Base-by-base conservation (phyloP, 2,888 invertebrate species). In the Coelogynopora nodosa region DNA sequence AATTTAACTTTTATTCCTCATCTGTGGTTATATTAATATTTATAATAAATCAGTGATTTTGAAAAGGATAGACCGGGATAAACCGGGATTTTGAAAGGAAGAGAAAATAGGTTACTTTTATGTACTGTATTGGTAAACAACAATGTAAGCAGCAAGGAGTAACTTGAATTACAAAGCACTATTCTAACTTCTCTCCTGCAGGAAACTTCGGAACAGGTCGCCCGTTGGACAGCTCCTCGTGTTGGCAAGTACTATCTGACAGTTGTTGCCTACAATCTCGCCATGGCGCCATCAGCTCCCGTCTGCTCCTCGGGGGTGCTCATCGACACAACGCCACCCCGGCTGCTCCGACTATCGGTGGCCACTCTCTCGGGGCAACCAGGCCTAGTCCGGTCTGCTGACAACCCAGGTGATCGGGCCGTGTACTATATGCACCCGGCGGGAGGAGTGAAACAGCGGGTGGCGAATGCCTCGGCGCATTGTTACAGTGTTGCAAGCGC, bases 301-400 rank as follows among this genome's bases (percentile, higher is more conserved):
- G 89, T 88, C 2, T 90, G 90, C 82, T 89, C 89, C 0, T 89
- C 90, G 85, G 90, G 90, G 0, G 87, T 90, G n/a, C 86, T 87
- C 0, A 80, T 88, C 1, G 80, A 80, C n/a, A 27, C 80, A 80
- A 80, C 5, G 2, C 80, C 2, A 5, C 80, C 80, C 5, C 26
- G 5, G 5, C 26, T 80, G 2, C 29, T 2, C n/a, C n/a, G 10
- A 5, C 2, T 80, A 5, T 2, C n/a, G 2, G 80, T 80, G 80
- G 80, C 2, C 2, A 10, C 26, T n/a, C 5, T 80, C 2, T 10
- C 5, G 18, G 18, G 18, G 5, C 49, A 18, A 10, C 49, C 49
- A 5, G 49, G 49, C 49, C 18, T 49, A 18, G 49, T 18, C 5
- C 49, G 49, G 5, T 49, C 49, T 10, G 5, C 49, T 49, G 18